phyloP scores from a whole-genome alignment of 2,888 invertebrate species.

The Tetragnatha montana region DNA sequence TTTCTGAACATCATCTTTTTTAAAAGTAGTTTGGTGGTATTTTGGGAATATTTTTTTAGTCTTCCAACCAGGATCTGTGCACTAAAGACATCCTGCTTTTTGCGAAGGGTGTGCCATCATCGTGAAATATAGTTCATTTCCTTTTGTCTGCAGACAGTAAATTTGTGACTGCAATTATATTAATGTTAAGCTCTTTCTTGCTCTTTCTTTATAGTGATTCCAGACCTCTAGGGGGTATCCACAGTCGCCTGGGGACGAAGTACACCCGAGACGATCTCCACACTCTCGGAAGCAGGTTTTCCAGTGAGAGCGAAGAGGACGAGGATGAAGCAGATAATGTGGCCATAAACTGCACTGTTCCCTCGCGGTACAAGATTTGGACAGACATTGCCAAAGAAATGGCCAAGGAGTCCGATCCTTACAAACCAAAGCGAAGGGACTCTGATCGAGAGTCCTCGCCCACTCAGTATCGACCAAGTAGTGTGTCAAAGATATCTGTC shows the following conservation, averaged over 20 bases:
- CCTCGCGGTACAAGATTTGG: conserved; percentile 49
- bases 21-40: too few relatives aligned
- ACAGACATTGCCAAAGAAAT: conserved; percentile 37
- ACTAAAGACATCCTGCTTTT: too few relatives aligned
- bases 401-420: conserved; percentile 18
- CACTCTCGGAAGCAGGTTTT: conserved; percentile 23
- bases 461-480: too few relatives aligned
- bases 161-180: too few relatives aligned
- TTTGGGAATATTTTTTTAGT: too few relatives aligned
- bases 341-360: conserved; percentile 34
- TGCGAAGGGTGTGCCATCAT: too few relatives aligned
- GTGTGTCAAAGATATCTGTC: background rate
- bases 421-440: background rate
- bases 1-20: too few relatives aligned
- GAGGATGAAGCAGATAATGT: conserved; percentile 21
- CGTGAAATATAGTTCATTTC: too few relatives aligned
- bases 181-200: background rate
- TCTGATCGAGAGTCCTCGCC: background rate
- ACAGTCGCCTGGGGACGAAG: conserved; percentile 46
- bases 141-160: too few relatives aligned
- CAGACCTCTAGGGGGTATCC: background rate
- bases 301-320: conserved; percentile 37
- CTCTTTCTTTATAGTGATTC: conserved; percentile 3
- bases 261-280: conserved; percentile 39
- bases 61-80: too few relatives aligned